Conservation (phyloP, 2,888 invertebrate genomes). For the Coenonympha glycerion region DNA sequence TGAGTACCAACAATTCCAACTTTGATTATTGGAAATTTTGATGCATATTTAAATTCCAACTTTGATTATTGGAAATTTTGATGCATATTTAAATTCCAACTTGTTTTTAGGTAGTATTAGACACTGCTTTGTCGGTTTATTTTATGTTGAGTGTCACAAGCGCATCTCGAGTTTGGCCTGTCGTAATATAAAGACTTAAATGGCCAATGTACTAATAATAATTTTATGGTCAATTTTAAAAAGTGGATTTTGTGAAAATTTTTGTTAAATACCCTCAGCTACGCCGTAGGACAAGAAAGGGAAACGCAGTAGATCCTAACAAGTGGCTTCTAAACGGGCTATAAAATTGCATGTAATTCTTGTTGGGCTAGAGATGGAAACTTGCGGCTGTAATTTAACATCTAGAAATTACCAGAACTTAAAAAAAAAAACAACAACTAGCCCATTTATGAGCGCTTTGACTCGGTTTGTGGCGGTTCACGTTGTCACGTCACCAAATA, state of each 20-base stretch:
- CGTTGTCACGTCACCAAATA: background rate
- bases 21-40: no score
- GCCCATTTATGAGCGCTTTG: conserved; percentile 8
- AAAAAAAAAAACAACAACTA: background rate
- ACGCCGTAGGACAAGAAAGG: conserved; percentile 7
- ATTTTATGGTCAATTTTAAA: no score
- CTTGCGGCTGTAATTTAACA: background rate
- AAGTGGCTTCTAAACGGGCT: conserved; percentile 14
- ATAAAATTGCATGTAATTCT: background rate
- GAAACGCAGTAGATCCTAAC: conserved; percentile 22
- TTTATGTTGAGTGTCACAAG: conserved; percentile 7
- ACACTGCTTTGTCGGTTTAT: background rate
- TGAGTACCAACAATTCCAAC: no score
- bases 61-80: no score
- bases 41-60: no score
- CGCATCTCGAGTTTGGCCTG: background rate
- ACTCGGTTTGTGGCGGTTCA: conserved; percentile 8
- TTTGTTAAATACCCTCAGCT: background rate
- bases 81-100: no score
- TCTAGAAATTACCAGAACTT: background rate
- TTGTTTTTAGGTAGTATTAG: no score
- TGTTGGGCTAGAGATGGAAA: conserved; percentile 4
- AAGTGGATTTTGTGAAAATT: background rate
- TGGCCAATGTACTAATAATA: background rate
- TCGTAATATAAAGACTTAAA: background rate